Conservation (phyloP, 2,113 vertebrate species). For the Dasyurus viverrinus region DNA sequence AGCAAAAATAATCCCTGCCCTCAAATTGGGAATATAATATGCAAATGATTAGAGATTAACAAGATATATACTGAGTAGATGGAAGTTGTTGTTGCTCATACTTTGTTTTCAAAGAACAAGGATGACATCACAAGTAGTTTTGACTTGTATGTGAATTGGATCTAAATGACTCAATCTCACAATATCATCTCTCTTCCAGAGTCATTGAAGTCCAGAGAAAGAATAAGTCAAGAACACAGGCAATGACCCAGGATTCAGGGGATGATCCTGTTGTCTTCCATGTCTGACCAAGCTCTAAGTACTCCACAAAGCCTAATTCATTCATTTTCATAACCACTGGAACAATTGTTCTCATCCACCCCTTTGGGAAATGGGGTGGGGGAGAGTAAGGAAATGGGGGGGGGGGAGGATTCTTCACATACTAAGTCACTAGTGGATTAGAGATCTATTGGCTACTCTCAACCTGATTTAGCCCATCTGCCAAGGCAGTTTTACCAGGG, state of each 20-base stretch:
- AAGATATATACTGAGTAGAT: not conserved
- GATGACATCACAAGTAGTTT: not conserved
- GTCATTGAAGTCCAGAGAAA: not conserved
- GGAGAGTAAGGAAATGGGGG: too few relatives aligned
- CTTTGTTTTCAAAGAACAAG: not conserved
- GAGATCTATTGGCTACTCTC: not conserved
- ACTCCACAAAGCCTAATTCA: not conserved
- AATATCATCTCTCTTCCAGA: not conserved
- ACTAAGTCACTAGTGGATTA: not conserved
- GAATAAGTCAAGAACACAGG: not conserved
- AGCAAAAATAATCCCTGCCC: not conserved
- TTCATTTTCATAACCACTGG: not conserved
- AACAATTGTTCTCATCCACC: not conserved
- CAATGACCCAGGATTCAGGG: too few relatives aligned
- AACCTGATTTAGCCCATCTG: not conserved
- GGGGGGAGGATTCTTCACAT: not conserved
- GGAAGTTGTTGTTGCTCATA: not conserved
- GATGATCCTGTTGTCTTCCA: not conserved
- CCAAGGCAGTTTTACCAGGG: not conserved
- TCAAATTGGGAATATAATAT: not conserved
- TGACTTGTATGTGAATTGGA: not conserved
- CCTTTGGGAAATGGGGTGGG: too few relatives aligned
- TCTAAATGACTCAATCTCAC: not conserved
- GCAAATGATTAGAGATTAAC: not conserved
- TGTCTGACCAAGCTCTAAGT: not conserved